Percentiles rank a stretch among this genome's conserved stretches.
These are phyloP conservation scores for Bacillus rossius DNA, from an alignment of 1,140 invertebrate genomes.

Conservation along the genomic window DNA sequence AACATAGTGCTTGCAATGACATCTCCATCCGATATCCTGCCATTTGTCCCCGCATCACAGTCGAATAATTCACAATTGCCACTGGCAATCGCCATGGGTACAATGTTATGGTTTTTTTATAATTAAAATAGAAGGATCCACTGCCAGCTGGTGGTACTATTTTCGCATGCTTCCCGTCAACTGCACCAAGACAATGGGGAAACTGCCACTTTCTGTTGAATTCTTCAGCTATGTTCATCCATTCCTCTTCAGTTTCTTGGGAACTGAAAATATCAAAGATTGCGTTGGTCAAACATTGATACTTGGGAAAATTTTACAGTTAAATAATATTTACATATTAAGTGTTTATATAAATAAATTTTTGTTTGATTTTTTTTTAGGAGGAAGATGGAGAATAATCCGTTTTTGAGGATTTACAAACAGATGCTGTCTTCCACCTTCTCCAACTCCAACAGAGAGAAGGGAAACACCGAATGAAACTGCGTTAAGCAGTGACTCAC, in stretches of 20 bases:
- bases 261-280: conserved; percentile 10
- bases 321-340: background rate
- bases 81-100: conserved; percentile 38
- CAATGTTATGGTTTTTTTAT: conserved; percentile 39
- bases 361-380: no score
- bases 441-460: no score
- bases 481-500: no score
- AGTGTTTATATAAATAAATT: background rate
- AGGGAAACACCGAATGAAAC: no score
- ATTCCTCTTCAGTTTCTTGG: conserved; percentile 19
- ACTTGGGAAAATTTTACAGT: background rate
- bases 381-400: no score
- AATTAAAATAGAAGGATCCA: conserved; percentile 40
- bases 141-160: conserved; percentile 32
- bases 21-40: conserved; percentile 34
- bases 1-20: conserved; percentile 28
- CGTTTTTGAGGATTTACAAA: no score
- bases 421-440: no score
- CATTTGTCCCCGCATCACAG: conserved; percentile 35
- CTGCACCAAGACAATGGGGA: conserved; percentile 31
- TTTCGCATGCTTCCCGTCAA: conserved; percentile 34
- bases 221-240: conserved; percentile 24
- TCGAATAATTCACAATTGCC: conserved; percentile 35
- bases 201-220: conserved; percentile 32
- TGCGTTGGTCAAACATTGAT: background rate